Evolutionary conservation across 1,140 invertebrate species (phyloP), one percentile per base, ranked within the genome.

Genomic region (Bombus waltoni): DNA sequence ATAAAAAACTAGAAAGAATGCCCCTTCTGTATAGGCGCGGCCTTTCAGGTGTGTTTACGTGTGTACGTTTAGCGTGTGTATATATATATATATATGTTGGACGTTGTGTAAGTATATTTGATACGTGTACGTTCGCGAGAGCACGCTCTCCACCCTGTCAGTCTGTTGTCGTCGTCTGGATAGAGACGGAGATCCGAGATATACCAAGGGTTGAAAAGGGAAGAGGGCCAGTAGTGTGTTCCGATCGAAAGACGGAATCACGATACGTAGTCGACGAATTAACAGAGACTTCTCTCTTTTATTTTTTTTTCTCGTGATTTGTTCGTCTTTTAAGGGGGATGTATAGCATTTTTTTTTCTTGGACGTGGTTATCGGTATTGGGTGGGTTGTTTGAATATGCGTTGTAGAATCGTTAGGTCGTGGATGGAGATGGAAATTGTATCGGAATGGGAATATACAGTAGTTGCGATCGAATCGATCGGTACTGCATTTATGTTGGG

Each of bases 1-100:
- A 90, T 90, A 89, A 91, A 91, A 91, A 91, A 90, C 65, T 42
- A 25, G 70, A 80, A 87, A 90, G 88, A 90, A 90, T 88, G 86
- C 81, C 59, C 47, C 53, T 71, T 76, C 11, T 18, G 35, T 72
- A 65, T 65, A 59, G 74, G 74, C 71, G 71, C 80, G 65, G 53
- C 44, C 40, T 42, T n/a, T 35, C 32, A 40, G 35, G 57, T 68
- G 57, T 22, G 62, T 62, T 59, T 47, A 70, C 62, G 80, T 79
- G 76, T n/a, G 79, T 68, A 38, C 38, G 66, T 22, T 9, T 22
- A 35, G 53, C 32, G 25, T 57, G 70, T n/a, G 1, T 32, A 32
- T 32, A 32, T 32, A 32, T 32, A 32, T 32, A 32, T 9, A 11
- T 28, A 10, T 5, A 25, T 6, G 35, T 72, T 22, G 18, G 18